Evolutionary conservation across 2,797 vertebrate genomes (phyloP).

Genomic region (Micromesistius poutassou): DNA sequence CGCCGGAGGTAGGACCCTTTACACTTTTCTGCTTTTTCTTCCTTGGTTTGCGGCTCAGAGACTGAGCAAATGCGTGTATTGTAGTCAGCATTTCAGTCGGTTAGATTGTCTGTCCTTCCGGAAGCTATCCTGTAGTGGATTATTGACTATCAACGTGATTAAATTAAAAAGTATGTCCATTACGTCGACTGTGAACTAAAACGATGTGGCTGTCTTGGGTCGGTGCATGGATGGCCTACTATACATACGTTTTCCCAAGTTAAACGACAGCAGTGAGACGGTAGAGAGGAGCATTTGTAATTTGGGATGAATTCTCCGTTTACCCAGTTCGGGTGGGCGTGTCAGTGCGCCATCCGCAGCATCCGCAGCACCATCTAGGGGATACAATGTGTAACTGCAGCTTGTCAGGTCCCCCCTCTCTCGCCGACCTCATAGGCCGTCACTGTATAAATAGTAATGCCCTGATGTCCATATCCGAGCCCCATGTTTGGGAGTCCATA

Average conservation of each 20-base stretch:
- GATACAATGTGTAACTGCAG: conserved; percentile 64
- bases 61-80: neutral
- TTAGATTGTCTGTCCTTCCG: neutral
- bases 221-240: neutral
- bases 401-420: conserved; percentile 12
- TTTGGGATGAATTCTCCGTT: conserved; percentile 34
- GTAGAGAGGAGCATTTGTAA: conserved; percentile 10
- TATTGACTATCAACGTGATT: neutral
- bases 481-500: conserved; percentile 57
- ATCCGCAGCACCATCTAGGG: conserved; percentile 79
- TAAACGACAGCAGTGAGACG: neutral
- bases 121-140: neutral
- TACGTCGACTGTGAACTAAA: neutral
- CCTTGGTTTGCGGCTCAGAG: neutral
- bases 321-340: conserved; percentile 63
- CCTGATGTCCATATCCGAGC: conserved; percentile 70
- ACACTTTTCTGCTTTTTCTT: conserved; percentile 16
- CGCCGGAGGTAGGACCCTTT: conserved; percentile 65
- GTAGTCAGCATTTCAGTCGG: neutral
- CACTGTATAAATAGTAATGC: conserved; percentile 78
- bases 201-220: neutral
- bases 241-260: neutral
- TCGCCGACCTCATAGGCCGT: conserved; percentile 55
- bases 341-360: conserved; percentile 38
- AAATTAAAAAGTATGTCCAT: neutral